These are phyloP conservation scores for Idaea biselata DNA, from an alignment of 2,888 invertebrate genomes.

Conservation along the genomic window DNA sequence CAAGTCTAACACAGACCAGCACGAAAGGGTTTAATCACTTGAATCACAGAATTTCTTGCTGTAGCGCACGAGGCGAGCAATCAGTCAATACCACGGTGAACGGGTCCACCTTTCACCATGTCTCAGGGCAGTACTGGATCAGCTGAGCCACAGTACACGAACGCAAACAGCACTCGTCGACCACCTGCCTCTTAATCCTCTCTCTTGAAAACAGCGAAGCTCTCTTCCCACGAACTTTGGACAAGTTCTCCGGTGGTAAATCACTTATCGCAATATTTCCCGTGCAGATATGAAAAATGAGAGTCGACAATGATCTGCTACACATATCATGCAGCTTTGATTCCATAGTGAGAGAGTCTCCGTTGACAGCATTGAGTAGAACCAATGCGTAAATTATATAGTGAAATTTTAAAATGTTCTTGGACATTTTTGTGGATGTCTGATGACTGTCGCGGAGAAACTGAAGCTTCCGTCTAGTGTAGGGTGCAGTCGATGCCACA, in stretches of 20 bases:
- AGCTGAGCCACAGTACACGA: constrained; percentile 60
- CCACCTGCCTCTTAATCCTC: constrained; percentile 52
- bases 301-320: constrained; percentile 46
- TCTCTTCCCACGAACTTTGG: constrained; percentile 50
- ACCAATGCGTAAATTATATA: constrained; percentile 45
- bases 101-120: constrained; percentile 48
- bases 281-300: constrained; percentile 54
- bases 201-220: constrained; percentile 46
- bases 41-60: constrained; percentile 12
- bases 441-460: constrained; percentile 44
- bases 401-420: constrained; percentile 37
- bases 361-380: constrained; percentile 41
- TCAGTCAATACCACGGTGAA: constrained; percentile 20
- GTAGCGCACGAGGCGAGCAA: constrained; percentile 7
- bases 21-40: background rate
- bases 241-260: constrained; percentile 38
- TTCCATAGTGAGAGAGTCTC: constrained; percentile 47
- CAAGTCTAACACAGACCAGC: background rate
- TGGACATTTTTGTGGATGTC: constrained; percentile 48
- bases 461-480: constrained; percentile 68
- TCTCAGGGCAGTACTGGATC: constrained; percentile 65
- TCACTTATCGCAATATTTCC: constrained; percentile 45
- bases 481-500: constrained; percentile 49
- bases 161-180: constrained; percentile 57
- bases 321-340: constrained; percentile 51